These are phyloP conservation scores for Bubo blakistoni DNA, from an alignment of 2,113 vertebrate genomes.

Conservation along the genomic window DNA sequence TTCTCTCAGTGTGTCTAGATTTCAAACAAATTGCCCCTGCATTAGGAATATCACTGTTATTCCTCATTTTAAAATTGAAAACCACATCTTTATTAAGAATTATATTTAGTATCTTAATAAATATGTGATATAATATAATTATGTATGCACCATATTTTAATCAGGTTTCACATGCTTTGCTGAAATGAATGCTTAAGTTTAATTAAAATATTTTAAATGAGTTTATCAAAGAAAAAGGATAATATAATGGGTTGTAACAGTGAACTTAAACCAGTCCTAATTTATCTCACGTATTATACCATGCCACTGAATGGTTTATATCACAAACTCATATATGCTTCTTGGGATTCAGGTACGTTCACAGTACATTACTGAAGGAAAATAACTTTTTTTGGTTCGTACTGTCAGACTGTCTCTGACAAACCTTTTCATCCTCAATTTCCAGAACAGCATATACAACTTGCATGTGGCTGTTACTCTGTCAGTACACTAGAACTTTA, in stretches of 20 bases:
- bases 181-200: not conserved
- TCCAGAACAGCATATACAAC: not conserved
- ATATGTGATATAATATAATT: not conserved
- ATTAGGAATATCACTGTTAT: not conserved
- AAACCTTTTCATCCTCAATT: not conserved
- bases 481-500: not conserved
- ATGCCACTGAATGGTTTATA: not conserved
- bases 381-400: not conserved
- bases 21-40: not conserved
- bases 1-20: not conserved
- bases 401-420: not conserved
- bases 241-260: not conserved
- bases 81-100: not conserved
- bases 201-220: not conserved
- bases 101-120: not conserved
- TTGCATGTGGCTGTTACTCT: not conserved
- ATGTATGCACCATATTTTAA: not conserved
- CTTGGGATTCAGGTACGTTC: not conserved
- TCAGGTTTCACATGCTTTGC: not conserved
- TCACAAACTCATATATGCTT: not conserved
- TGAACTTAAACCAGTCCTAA: not conserved
- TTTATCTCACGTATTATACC: not conserved
- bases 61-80: not conserved
- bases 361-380: not conserved
- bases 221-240: not conserved